Evolutionary conservation across 1,140 invertebrate genomes (phyloP).

Genomic region (Neodiprion fabricii): DNA sequence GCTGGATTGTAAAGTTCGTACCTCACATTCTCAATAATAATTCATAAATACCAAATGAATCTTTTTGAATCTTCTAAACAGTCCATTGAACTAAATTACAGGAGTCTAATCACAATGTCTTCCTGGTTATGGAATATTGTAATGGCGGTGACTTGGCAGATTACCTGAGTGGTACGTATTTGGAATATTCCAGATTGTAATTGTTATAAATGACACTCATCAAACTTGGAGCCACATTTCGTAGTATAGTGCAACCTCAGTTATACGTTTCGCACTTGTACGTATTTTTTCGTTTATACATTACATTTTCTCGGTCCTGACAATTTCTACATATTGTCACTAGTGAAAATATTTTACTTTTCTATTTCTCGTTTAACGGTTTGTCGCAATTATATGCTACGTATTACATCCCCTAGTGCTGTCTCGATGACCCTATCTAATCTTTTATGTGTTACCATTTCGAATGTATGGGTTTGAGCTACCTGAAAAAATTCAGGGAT

Average conservation of each 20-base stretch:
- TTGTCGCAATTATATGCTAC: not conserved
- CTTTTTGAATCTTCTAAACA: no score
- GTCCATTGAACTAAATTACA: slow-evolving; percentile 40
- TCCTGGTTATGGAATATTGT: slow-evolving; percentile 99
- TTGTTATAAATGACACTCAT: not conserved
- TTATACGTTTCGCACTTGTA: no score
- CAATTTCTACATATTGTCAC: slow-evolving; percentile 20
- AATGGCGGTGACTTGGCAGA: slow-evolving; percentile 99
- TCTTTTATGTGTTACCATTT: no score
- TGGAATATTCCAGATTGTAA: not conserved
- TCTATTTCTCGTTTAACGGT: slow-evolving; percentile 20
- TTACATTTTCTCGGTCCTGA: not conserved
- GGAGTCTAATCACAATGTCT: slow-evolving; percentile 92
- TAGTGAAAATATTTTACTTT: slow-evolving; percentile 24
- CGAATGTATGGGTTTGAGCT: no score
- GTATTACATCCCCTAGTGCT: not conserved
- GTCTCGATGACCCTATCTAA: no score
- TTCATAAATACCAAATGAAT: not conserved
- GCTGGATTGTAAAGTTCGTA: slow-evolving; percentile 85
- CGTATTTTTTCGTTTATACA: slow-evolving; percentile 9
- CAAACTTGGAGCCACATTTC: not conserved
- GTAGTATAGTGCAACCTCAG: slow-evolving; percentile 9
- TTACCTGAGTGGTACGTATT: slow-evolving; percentile 83
- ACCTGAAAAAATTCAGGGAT: no score
- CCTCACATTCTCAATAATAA: slow-evolving; percentile 1